phyloP scores from a whole-genome alignment of 2,797 vertebrate species.

The Sandelia bainsii region DNA sequence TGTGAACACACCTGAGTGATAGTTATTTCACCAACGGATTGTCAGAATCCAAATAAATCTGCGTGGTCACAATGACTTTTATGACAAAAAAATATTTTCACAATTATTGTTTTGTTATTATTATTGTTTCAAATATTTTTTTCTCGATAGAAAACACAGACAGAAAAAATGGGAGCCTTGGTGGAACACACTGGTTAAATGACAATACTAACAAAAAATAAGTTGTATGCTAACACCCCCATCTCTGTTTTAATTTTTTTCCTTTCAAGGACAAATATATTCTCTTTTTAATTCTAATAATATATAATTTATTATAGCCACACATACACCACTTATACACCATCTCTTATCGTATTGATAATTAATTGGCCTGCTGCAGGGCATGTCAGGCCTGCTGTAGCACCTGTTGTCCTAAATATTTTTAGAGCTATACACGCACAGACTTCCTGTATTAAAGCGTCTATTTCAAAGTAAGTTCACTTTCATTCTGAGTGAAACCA shows the following conservation, averaged over 20 bases:
- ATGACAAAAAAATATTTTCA: constrained; percentile 8
- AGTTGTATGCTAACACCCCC: background rate
- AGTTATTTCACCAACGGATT: constrained; percentile 54
- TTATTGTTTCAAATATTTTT: constrained; percentile 6
- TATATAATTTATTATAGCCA: background rate
- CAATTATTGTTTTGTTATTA: background rate
- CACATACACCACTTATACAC: no score
- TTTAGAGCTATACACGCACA: constrained; percentile 3
- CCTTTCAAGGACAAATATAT: background rate
- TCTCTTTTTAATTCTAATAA: background rate
- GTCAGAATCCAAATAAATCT: constrained; percentile 62
- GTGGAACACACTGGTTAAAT: constrained; percentile 13
- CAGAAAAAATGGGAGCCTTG: background rate
- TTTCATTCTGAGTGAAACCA: constrained; percentile 59
- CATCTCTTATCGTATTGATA: constrained; percentile 30
- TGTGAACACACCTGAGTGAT: constrained; percentile 70
- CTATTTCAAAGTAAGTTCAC: constrained; percentile 31
- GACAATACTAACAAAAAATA: constrained; percentile 20
- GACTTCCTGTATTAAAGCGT: constrained; percentile 25
- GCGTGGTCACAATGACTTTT: constrained; percentile 36
- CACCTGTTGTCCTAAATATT: constrained; percentile 67
- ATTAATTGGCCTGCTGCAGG: constrained; percentile 35
- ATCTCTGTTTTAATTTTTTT: background rate
- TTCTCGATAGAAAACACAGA: constrained; percentile 20
- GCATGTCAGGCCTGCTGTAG: constrained; percentile 30